Evolutionary conservation across 2,113 vertebrate genomes (phyloP).

Genomic region (Tapirus terrestris): DNA sequence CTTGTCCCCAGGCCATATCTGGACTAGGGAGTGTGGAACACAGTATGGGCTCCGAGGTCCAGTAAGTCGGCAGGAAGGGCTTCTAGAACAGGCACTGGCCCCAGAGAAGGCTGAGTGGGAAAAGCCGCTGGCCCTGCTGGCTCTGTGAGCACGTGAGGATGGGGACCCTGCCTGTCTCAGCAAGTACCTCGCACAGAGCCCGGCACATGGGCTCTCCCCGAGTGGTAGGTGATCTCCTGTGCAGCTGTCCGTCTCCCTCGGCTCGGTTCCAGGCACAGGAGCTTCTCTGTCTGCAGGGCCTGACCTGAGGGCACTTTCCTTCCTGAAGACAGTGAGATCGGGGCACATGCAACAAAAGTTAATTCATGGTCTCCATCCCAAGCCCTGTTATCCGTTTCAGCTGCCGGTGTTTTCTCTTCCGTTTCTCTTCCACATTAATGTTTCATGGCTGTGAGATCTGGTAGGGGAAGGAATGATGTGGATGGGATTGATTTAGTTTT

Average conservation of each 20-base stretch:
- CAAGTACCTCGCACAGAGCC: neutral
- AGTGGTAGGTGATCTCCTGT: fast-evolving
- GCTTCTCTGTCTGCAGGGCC: neutral
- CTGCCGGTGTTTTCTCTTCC: neutral
- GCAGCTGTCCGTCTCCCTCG: fast-evolving
- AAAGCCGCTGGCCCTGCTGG: neutral
- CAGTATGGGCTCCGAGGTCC: neutral
- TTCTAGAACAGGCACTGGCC: neutral
- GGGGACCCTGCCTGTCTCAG: neutral
- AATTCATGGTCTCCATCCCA: neutral
- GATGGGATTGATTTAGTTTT: slow-evolving; percentile 34
- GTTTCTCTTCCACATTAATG: slow-evolving; percentile 34
- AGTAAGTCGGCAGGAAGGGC: neutral
- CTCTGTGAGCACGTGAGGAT: fast-evolving
- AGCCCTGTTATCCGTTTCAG: neutral
- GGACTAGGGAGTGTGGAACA: neutral
- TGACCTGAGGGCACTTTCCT: neutral
- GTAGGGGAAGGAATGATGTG: neutral
- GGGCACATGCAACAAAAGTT: neutral
- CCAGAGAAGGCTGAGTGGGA: neutral
- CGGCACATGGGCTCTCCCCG: fast-evolving
- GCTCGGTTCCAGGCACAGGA: fast-evolving
- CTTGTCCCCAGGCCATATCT: neutral
- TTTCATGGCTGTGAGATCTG: neutral
- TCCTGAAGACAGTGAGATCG: neutral